These are phyloP conservation scores for Drosophila flavopinicola DNA, from an alignment of 2,888 invertebrate genomes.

Conservation along the genomic window DNA sequence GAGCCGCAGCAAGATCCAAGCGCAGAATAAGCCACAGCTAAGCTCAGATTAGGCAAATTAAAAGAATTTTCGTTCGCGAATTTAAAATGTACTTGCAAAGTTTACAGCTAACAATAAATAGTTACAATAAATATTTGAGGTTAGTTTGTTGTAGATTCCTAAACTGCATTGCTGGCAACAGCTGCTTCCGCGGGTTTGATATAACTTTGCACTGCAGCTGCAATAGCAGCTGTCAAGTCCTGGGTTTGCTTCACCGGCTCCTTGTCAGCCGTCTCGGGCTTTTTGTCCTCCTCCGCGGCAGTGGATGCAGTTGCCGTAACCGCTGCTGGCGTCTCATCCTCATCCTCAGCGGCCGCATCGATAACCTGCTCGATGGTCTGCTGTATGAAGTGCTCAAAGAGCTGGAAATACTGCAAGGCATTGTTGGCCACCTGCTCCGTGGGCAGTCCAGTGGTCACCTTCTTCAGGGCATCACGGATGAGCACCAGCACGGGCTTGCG, in stretches of 20 bases:
- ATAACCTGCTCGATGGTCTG: constrained; percentile 82
- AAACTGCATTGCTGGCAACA: no score
- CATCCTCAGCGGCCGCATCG: constrained; percentile 79
- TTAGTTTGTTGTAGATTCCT: constrained; percentile 9
- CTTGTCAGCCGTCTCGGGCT: constrained; percentile 37
- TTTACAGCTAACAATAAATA: constrained; percentile 60
- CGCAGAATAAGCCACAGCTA: constrained; percentile 7
- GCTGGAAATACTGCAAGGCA: constrained; percentile 82
- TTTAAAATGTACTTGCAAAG: constrained; percentile 17
- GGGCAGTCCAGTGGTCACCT: constrained; percentile 81
- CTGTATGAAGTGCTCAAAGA: constrained; percentile 82
- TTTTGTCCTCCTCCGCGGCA: constrained; percentile 41
- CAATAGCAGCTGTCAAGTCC: constrained; percentile 2
- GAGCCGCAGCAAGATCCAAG: constrained; percentile 48
- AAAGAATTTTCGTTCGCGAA: neutral
- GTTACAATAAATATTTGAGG: constrained; percentile 59
- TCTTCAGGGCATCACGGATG: constrained; percentile 81
- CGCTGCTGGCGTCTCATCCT: constrained; percentile 58
- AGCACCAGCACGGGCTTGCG: constrained; percentile 81
- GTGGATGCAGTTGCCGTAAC: constrained; percentile 12
- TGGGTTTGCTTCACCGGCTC: constrained; percentile 20
- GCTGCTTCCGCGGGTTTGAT: no score
- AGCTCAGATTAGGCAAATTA: neutral
- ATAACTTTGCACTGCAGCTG: no score
- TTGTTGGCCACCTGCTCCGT: constrained; percentile 82